Evolutionary conservation across 2,797 vertebrate genomes (phyloP).

Genomic region (Cichlasoma orientale): DNA sequence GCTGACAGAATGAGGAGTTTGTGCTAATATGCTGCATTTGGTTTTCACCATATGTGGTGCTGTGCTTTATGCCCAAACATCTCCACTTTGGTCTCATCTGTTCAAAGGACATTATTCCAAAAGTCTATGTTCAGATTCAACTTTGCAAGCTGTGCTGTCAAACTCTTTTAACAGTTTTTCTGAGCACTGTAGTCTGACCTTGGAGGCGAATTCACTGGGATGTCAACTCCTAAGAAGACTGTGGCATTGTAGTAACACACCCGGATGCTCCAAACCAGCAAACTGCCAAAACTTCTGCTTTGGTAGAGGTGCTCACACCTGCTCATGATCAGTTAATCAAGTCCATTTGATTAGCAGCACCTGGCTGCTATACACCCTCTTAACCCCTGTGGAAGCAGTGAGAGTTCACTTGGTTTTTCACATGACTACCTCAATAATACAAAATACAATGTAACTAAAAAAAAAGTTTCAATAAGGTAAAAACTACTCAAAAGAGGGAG

Average conservation of each 20-base stretch:
- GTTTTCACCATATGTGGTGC: background rate
- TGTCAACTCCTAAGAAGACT: background rate
- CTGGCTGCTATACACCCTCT: background rate
- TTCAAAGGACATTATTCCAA: background rate
- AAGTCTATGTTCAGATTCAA: background rate
- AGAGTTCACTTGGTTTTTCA: background rate
- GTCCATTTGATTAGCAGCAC: background rate
- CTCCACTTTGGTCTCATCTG: background rate
- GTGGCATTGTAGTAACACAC: background rate
- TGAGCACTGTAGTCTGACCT: background rate
- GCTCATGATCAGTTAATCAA: background rate
- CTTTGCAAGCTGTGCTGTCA: background rate
- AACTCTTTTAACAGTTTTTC: background rate
- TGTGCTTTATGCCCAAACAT: background rate
- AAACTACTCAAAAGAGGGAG: no score
- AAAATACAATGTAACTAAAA: background rate
- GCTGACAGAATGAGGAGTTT: background rate
- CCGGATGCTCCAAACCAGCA: background rate
- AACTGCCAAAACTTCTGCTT: no score
- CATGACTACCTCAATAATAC: no score
- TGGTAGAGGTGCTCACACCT: background rate
- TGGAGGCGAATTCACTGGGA: background rate
- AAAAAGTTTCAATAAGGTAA: background rate
- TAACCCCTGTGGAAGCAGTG: background rate
- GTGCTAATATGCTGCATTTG: background rate